Conservation (phyloP, 2,888 invertebrate genomes). For the Camponotus fellah region DNA sequence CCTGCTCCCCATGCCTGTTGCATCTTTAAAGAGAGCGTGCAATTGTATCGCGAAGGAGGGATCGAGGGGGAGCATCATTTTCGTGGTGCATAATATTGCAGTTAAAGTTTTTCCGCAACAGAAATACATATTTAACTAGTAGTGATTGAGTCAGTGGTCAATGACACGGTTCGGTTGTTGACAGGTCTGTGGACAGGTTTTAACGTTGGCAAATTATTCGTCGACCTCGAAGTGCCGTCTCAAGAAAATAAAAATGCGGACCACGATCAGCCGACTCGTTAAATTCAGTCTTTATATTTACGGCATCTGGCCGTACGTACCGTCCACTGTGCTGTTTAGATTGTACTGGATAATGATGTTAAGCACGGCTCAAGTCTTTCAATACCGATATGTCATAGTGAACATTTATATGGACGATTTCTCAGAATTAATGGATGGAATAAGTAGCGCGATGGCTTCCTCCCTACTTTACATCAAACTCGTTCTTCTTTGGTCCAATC, state of each 20-base stretch:
- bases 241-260: not conserved
- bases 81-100: not conserved
- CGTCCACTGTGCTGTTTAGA: slow-evolving; percentile 37
- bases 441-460: slow-evolving; percentile 53
- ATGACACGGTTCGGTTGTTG: slow-evolving; percentile 9
- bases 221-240: not conserved
- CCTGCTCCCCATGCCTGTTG: not conserved
- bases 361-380: slow-evolving; percentile 42
- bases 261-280: slow-evolving; percentile 51
- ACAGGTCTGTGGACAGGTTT: not conserved
- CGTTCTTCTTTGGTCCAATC: slow-evolving; percentile 44
- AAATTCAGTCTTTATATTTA: slow-evolving; percentile 41
- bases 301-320: slow-evolving; percentile 55
- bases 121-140: slow-evolving; percentile 18
- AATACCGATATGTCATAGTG: slow-evolving; percentile 46
- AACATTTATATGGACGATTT: slow-evolving; percentile 31
- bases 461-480: slow-evolving; percentile 50
- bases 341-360: slow-evolving; percentile 41
- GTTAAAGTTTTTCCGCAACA: not conserved
- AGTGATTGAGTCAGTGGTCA: not conserved
- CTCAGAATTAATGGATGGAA: slow-evolving; percentile 31
- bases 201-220: not conserved
- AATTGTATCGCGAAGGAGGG: not conserved
- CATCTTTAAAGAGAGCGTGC: slow-evolving; percentile 16
- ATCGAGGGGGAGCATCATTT: not conserved